Base-by-base conservation (phyloP, 2,113 vertebrate genomes). In the Larimichthys polyactis region DNA sequence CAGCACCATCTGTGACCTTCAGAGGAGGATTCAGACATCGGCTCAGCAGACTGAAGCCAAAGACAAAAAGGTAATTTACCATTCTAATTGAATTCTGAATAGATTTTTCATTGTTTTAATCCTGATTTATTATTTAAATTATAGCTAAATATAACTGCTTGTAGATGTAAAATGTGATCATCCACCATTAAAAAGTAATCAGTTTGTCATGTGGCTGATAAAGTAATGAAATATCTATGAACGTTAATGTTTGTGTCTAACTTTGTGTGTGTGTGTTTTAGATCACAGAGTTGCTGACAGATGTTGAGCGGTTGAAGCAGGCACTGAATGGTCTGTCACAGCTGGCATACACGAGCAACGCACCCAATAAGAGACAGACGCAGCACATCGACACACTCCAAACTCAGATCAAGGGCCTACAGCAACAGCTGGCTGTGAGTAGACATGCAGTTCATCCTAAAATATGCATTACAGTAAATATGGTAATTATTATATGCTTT, bases 341-440 rank as follows among this genome's bases (percentile, higher is more conserved):
- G 91, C 96, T 99, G 55, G 96, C 97, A 0, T 97, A 96, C 91
- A 94, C 95, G 2, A 95, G 96, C 44, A 96, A 93, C 83, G 77
- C 94, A 51, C 96, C 98, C 74, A 95, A 93, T 24, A 99, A 97
- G 95, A 96, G 96, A 79, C 97, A 97, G 92, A 95, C 78, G 71
- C 97, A 96, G 89, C 96, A 97, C 83, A 85, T 96, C 0, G 98
- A 98, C 62, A 65, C 91, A 48, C 97, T 99, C 82, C 97, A 98
- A 92, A 93, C 85, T 66, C 97, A 98, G 94, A 96, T 99, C 90
- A 96, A 94, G 87, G 93, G 92, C 71, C 96, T 99, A 71, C 97
- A 98, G 90, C 97, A 98, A 58, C 97, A 99, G 95, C 96, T 99
- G 89, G 96, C 96, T 93, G 98, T 99, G 85, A 98, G 98, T 97